Evolutionary conservation across 2,113 vertebrate genomes (phyloP), one percentile per base, ranked within the genome.

Genomic region (Ceyx margarethae): DNA sequence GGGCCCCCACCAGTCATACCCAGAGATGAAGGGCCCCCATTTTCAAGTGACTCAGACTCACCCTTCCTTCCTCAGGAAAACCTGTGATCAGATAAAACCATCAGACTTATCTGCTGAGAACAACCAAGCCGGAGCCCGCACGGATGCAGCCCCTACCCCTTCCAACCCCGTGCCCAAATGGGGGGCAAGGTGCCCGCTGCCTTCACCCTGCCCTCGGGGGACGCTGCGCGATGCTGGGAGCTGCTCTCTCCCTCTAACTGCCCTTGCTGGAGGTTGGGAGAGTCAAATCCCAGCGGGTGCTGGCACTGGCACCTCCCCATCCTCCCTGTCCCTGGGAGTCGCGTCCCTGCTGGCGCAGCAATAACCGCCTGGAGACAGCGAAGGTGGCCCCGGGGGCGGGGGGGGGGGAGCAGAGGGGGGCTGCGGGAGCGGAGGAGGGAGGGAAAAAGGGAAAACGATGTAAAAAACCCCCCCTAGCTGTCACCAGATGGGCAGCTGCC

Each of bases 21-120:
- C 96, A 95, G 94, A 95, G 93, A 81, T 82, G 95, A 93, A 90
- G 90, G 96, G 91, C 95, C 95, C 95, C 91, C 93, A 89, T 93
- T 81, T 97, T 89, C 48, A 72, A 89, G 95, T 93, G 94, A 95
- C 79, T 94, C 94, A 95, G 96, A 94, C 97, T 97, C 97, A 95
- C 96, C 95, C 97, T 98, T 98, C 97, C 97, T 98, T 98, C 97
- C 97, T 97, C 97, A 97, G 97, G 97, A 98, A 98, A 96, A 96
- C 97, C 97, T 97, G 96, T 87, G 94, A 96, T 96, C 97, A 96
- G 97, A 98, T 97, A 97, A 96, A 96, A 92, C 87, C 96, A 96
- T 91, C 85, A 92, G 79, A 95, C 93, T 90, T 90, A 96, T 97
- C 96, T 97, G 95, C 87, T 91, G 83, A 90, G 90, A 94, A 90